Evolutionary conservation across 2,797 vertebrate species (phyloP), one percentile per base, ranked within the genome.

Genomic region (Lophotriccus pileatus): DNA sequence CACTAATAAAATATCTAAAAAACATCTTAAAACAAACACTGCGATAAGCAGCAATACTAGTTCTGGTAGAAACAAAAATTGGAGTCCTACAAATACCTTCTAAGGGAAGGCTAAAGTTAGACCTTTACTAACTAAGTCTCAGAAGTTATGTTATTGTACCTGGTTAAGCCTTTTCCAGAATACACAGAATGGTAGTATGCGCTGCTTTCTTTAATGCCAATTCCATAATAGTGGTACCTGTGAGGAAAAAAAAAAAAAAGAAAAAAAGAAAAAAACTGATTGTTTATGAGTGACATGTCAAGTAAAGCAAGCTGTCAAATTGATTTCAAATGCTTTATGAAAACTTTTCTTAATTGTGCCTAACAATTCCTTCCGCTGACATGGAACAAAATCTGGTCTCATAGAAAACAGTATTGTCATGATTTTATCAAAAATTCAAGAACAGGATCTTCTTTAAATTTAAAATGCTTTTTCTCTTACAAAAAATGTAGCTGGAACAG

Each of bases 181-280:
- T 99, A 99, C 62, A 99, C 99, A 5, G 99, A 99, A 97, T 99
- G 99, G 94, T 99, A 99, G 95, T 99, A 99, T 4, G 99, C 99
- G 62, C 99, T 99, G 98, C 99, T 99, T 96, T 99, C 99, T 96
- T 99, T 99, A 96, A 99, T 99, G 94, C 99, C 99, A 86, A 99
- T 99, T 20, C 99, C 99, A 93, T 99, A 99, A 93, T 99, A 99
- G 96, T 99, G 99, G 96, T 99, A 99, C 86, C 99, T 99, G 95
- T 25, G 16, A n/a, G 6, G 4, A 12, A 46, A 9, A 7, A 22
- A 46, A 46, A 5, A 16, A 62, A 39, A 9, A 37, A 37, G 9
- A 39, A 22, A 46, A 56, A 23, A 55, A n/a, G n/a, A n/a, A n/a
- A n/a, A n/a, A n/a, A n/a, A n/a, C n/a, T n/a, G 7, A 56, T 6